Percentiles rank a stretch among this genome's conserved stretches.
Conservation (phyloP, 2,797 vertebrate genomes). For the Emys orbicularis region DNA sequence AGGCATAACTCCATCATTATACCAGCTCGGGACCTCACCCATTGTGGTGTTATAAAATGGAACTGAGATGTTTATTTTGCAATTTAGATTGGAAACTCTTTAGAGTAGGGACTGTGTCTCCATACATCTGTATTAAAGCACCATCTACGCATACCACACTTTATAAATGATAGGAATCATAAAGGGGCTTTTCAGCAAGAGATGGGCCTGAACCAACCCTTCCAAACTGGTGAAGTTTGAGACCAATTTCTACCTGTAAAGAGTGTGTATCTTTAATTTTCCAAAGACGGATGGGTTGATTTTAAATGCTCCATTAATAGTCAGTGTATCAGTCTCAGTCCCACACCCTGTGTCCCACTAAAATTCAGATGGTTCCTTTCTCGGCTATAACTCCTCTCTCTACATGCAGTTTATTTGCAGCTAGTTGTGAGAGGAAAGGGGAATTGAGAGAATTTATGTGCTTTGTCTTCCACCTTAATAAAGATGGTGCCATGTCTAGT, state of each 20-base stretch:
- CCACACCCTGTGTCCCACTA: background rate
- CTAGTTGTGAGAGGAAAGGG: background rate
- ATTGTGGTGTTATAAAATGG: background rate
- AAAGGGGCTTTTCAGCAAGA: background rate
- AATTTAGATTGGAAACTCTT: background rate
- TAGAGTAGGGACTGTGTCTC: background rate
- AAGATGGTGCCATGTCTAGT: background rate
- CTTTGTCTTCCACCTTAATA: background rate
- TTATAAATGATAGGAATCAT: background rate
- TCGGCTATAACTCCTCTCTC: background rate
- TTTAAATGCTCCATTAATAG: background rate
- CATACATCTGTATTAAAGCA: background rate
- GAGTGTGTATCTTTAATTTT: background rate
- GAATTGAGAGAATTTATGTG: background rate
- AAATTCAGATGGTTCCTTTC: background rate
- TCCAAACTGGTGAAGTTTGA: background rate
- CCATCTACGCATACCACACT: accelerated
- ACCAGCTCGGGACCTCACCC: background rate
- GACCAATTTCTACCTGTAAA: background rate
- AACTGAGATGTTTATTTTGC: background rate
- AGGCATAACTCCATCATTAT: background rate
- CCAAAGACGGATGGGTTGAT: background rate
- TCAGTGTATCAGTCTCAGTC: accelerated
- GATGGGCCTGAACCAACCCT: background rate
- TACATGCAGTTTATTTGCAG: background rate